Base-by-base conservation (phyloP, 2,797 vertebrate species). In the Neostethus bicornis region DNA sequence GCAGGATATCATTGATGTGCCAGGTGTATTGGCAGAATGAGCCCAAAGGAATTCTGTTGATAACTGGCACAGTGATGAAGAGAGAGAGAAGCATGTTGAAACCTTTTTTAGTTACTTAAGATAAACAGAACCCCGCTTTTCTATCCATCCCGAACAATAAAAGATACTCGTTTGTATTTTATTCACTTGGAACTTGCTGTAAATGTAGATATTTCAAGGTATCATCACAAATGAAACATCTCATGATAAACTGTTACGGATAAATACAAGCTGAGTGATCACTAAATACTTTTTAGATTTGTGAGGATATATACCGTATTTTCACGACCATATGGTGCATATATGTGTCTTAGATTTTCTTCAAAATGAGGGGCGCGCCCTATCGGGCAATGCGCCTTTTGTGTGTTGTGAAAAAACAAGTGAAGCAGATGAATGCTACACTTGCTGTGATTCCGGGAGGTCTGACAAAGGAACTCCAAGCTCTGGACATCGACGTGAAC, bases 11-110 rank as follows among this genome's bases (percentile, higher is more conserved):
- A 65, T 93, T 96, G 90, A 97, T 94, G 86, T 96, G 94, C 96
- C 95, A 97, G 1, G 93, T 96, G 79, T 95, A 96, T 78, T 96
- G 96, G 75, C 94, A 94, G 86, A 95, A 93, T 7, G 93, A 93
- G 56, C 95, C 94, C 66, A 92, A 80, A 6, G 93, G 93, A 52
- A 94, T 89, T 10, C 92, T 92, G 4, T 95, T 90, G 71, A 95
- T 93, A 6, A 91, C 94, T 96, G 87, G 45, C 0, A 26, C 10
- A 63, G 5, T 66, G 2, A 50, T 4, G 28, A 1, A 55, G 3
- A 51, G 2, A 41, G 0, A 43, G n/a, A n/a, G 1, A 31, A 11
- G 25, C 7, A 2, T 12, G 24, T 31, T 31, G 11, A 31, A 31
- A 31, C 29, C 1, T 13, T n/a, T n/a, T 29, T 34, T n/a, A 50